Conservation (phyloP, 2,797 vertebrate species). For the Erithacus rubecula region DNA sequence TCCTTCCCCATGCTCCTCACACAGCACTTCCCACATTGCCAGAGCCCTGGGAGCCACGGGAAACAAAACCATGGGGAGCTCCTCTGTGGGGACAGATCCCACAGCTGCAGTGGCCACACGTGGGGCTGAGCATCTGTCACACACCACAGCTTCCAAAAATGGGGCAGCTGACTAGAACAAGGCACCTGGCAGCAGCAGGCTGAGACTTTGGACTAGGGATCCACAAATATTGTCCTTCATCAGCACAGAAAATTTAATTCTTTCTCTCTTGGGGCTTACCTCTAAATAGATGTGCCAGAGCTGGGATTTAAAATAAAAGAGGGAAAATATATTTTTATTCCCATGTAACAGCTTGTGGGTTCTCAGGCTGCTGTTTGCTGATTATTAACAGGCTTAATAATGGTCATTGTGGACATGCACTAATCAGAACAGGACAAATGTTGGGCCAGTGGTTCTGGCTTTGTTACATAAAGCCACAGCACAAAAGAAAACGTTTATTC, state of each 20-base stretch:
- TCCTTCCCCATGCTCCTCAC: not conserved
- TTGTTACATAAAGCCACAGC: not conserved
- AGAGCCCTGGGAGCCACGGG: accelerated
- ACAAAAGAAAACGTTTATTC: not conserved
- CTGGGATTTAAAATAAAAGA: not conserved
- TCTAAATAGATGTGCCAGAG: not conserved
- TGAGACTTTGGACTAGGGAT: not conserved
- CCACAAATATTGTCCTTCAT: not conserved
- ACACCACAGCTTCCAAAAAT: not conserved
- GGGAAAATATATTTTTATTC: not conserved
- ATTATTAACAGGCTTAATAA: not conserved
- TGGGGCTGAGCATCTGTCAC: not conserved
- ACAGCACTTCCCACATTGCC: not conserved
- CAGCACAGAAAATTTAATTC: not conserved
- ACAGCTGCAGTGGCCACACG: not conserved
- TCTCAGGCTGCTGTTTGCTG: not conserved
- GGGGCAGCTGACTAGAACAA: not conserved
- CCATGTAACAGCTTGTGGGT: not conserved
- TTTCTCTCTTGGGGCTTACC: not conserved
- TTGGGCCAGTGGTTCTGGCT: not conserved
- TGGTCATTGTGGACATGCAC: not conserved
- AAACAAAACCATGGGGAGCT: not conserved
- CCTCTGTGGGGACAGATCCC: not conserved
- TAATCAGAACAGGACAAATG: not conserved
- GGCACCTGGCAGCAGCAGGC: not conserved